Evolutionary conservation across 2,113 vertebrate genomes (phyloP), one percentile per base, ranked within the genome.

Genomic region (Labeo rohita): DNA sequence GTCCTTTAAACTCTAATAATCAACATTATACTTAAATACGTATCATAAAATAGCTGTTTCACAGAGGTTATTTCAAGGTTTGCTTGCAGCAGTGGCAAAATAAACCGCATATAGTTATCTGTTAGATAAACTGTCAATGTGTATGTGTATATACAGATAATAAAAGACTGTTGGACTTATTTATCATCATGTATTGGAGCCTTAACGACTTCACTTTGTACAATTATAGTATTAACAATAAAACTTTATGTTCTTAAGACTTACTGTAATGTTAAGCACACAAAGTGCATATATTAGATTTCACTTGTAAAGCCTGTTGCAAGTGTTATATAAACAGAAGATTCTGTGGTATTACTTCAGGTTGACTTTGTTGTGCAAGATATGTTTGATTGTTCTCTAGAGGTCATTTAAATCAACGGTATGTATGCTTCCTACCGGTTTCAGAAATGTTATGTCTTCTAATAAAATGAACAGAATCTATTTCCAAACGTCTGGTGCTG

Each of bases 121-220:
- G n/a, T 28, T 65, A 28, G 23, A 65, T 65, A 34, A 43, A 72
- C 18, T 43, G 10, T 21, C 39, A 72, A 11, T 74, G 45, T 74
- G 47, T 28, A 16, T 56, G 13, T 59, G 59, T n/a, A 73, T 47
- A 52, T 65, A 49, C 5, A 80, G 15, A 84, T 52, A 74, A 80
- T 15, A 54, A 75, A 85, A 56, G 45, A 54, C 12, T 49, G 5
- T 21, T n/a, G 28, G 28, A 6, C 16, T 78, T 34, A 36, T 39
- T 54, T 6, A 61, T 84, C 75, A 84, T 80, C 54, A 73, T 73
- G 50, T 16, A 84, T 21, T 65, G 47, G 6, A 76, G 23, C n/a
- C 45, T 66, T 0, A 68, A 59, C 0, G 3, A n/a, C 76, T 52
- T 6, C 68, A 43, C 68, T 43, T 72, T 2, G 8, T 45, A 72